A percentile compares a stretch with the other conserved stretches of the same genome.
Evolutionary conservation across 2,888 invertebrate species (phyloP).

Genomic region (Lucinisca nassula): DNA sequence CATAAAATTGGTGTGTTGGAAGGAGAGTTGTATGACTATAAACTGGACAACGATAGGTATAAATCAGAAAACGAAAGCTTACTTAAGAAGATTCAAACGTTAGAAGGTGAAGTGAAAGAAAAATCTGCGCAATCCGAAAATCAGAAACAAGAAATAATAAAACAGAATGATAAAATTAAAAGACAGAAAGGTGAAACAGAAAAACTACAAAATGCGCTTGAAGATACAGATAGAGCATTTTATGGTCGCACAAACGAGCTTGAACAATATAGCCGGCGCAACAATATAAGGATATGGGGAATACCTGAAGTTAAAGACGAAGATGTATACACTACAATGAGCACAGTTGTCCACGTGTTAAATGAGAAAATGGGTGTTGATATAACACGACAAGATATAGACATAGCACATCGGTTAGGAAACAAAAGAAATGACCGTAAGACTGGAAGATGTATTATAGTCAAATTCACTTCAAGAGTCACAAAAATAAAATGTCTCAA

Average conservation of each 20-base stretch:
- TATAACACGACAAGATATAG: neutral
- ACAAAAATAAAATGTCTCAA: neutral
- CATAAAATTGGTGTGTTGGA: neutral
- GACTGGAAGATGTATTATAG: slow-evolving; percentile 2
- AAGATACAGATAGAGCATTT: neutral
- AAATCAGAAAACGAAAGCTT: neutral
- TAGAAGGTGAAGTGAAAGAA: neutral
- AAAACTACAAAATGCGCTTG: neutral
- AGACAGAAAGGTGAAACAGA: neutral
- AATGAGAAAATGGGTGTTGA: neutral
- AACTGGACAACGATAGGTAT: neutral
- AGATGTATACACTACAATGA: neutral
- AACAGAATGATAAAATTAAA: neutral
- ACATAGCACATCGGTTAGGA: slow-evolving; percentile 9
- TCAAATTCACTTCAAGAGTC: neutral
- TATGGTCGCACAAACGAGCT: neutral
- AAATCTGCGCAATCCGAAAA: neutral
- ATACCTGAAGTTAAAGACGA: neutral
- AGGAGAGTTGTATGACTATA: neutral
- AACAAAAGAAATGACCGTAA: neutral
- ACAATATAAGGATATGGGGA: slow-evolving; percentile 2
- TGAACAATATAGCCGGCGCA: slow-evolving; percentile 9
- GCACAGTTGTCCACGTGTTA: neutral
- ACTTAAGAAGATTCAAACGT: neutral
- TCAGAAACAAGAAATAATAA: neutral